These are phyloP conservation scores for Staurois parvus DNA, from an alignment of 2,797 vertebrate genomes.

Conservation along the genomic window DNA sequence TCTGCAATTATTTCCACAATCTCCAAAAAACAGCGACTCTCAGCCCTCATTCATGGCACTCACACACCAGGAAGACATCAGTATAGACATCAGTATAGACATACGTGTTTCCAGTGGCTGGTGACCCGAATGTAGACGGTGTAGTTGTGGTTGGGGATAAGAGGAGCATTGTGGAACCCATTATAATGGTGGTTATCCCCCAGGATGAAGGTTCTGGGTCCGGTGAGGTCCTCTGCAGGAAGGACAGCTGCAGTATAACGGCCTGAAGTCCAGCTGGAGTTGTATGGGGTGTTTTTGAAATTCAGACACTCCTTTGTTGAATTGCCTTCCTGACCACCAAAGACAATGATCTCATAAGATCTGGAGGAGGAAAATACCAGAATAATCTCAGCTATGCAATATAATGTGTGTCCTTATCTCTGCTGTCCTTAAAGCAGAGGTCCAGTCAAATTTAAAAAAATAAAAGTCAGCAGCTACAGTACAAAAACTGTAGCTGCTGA, in stretches of 20 bases:
- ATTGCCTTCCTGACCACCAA: background rate
- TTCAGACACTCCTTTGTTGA: background rate
- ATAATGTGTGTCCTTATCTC: no score
- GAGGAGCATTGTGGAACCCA: conserved; percentile 33
- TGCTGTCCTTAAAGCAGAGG: no score
- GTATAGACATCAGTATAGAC: background rate
- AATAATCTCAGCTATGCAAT: no score
- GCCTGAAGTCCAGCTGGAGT: background rate
- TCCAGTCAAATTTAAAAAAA: no score
- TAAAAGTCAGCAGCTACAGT: no score
- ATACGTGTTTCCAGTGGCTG: conserved; percentile 31
- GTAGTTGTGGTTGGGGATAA: background rate
- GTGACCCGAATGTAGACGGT: conserved; percentile 2
- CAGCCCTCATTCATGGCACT: background rate
- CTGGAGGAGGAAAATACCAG: background rate
- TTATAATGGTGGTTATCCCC: conserved; percentile 15
- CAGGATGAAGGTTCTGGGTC: background rate
- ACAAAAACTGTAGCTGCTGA: no score
- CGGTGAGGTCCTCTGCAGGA: background rate
- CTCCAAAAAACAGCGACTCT: no score
- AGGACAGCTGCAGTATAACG: background rate
- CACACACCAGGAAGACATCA: background rate
- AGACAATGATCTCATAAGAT: conserved; percentile 4
- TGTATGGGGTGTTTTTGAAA: background rate
- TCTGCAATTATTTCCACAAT: no score